Base-by-base conservation (phyloP, 1,140 invertebrate genomes). In the Anagrus nilaparvatae region DNA sequence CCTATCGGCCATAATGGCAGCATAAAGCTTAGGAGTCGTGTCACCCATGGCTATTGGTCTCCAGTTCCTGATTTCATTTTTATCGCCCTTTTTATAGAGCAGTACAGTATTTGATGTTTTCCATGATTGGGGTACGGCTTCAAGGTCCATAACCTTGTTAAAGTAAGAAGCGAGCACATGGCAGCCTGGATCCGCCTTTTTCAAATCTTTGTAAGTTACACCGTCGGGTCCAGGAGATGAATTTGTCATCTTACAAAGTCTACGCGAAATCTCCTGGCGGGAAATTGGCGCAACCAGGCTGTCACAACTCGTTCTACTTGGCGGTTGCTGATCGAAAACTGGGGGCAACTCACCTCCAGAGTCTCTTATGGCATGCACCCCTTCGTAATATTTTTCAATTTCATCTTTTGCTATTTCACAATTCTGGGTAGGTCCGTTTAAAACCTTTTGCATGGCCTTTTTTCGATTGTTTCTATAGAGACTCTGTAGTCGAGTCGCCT, bases 1-100 rank as follows among this genome's bases (percentile, higher is more conserved):
- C 0, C 53, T 40, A 14, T 57, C 50, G 5, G 49, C 46, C n/a
- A 60, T 0, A 4, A 59, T 28, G 0, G 54, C 54, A 0, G 55
- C 44, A 20, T 60, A 64, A 4, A 65, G 47, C 24, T 65, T 65
- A 1, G 51, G 50, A 3, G 54, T 46, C 1, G 52, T 56, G n/a
- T 54, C 47, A 10, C 51, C 44, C n/a, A 65, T 49, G 0, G 59
- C 45, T 1, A 66, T 52, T 0, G 59, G 61, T 8, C 57, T 36
- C 60, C 59, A 66, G 35, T 65, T 65, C 4, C 24, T 23, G 0
- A 55, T 32, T 23, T 56, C 46, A 7, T 43, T 42, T 4, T 30
- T 16, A 19, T 50, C 46, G 2, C 55, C 53, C 14, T 60, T 58
- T 17, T 67, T 63, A 16, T 55, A 49, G 6, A 63, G 38, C 1